Percentiles rank a stretch among this genome's conserved stretches.
Evolutionary conservation across 2,888 invertebrate genomes (phyloP).

Genomic region (Drosophila borealis): DNA sequence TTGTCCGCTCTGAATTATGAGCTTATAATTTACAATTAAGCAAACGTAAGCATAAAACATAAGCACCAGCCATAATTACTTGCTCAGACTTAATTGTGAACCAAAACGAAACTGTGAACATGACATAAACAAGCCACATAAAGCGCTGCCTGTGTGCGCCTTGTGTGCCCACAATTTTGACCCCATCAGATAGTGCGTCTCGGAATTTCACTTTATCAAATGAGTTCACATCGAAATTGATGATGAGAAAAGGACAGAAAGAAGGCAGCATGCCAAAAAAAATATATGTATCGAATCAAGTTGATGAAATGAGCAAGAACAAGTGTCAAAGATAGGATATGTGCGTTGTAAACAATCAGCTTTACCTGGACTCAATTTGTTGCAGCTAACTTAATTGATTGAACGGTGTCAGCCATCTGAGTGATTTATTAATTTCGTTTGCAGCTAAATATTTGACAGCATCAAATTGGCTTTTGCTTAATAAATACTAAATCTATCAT

Average conservation of each 20-base stretch:
- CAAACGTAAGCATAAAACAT: constrained; percentile 71
- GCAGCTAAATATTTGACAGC: constrained; percentile 32
- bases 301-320: constrained; percentile 14
- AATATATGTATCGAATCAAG: constrained; percentile 5
- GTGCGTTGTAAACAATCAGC: constrained; percentile 32
- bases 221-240: constrained; percentile 56
- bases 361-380: constrained; percentile 42
- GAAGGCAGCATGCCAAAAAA: constrained; percentile 3
- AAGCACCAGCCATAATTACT: constrained; percentile 63
- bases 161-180: constrained; percentile 24
- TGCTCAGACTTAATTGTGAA: constrained; percentile 57
- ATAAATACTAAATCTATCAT: background rate
- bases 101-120: constrained; percentile 56
- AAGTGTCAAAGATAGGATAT: background rate
- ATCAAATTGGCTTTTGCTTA: constrained; percentile 14
- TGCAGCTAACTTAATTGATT: constrained; percentile 44
- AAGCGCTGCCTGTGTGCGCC: background rate
- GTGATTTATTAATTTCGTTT: constrained; percentile 35
- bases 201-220: constrained; percentile 29
- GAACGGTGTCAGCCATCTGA: constrained; percentile 30
- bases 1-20: constrained; percentile 58
- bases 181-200: constrained; percentile 50
- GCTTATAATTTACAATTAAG: constrained; percentile 77
- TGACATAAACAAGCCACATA: constrained; percentile 32
- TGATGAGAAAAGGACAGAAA: constrained; percentile 15